These are phyloP conservation scores for Leptothorax acervorum DNA, from an alignment of 2,888 invertebrate genomes.

Conservation along the genomic window DNA sequence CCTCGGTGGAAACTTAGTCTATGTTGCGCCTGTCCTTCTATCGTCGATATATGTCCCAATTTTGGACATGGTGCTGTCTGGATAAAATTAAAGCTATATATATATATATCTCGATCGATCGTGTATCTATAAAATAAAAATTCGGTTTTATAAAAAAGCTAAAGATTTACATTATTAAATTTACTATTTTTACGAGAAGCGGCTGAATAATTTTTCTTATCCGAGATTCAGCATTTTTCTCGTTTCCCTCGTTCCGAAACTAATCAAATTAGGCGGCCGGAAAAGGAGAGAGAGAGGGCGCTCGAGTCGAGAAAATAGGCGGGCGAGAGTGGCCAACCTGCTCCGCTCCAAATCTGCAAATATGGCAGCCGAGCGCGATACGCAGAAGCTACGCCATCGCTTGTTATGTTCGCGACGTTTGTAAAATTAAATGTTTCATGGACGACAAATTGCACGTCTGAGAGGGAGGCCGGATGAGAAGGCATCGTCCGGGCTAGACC, in stretches of 20 bases:
- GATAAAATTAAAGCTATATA: too few relatives aligned
- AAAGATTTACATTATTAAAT: too few relatives aligned
- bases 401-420: slow-evolving; percentile 50
- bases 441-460: neutral
- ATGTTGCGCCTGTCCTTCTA: too few relatives aligned
- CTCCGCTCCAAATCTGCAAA: neutral
- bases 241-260: neutral
- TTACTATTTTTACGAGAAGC: too few relatives aligned
- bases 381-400: slow-evolving; percentile 5
- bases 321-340: slow-evolving; percentile 54
- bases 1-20: too few relatives aligned
- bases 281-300: slow-evolving; percentile 23
- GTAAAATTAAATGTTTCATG: slow-evolving; percentile 8
- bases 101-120: too few relatives aligned
- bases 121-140: too few relatives aligned
- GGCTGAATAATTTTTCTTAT: too few relatives aligned
- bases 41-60: too few relatives aligned
- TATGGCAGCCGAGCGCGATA: slow-evolving; percentile 41
- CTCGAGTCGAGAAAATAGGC: slow-evolving; percentile 45
- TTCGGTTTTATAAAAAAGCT: too few relatives aligned
- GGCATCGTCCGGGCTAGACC: neutral
- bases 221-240: too few relatives aligned
- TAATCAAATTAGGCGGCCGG: neutral
- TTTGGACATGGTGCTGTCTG: too few relatives aligned
- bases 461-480: neutral